Percentiles rank a stretch among this genome's conserved stretches.
These are phyloP conservation scores for Melanotaenia parkinsoni DNA, from an alignment of 2,797 vertebrate species.

Conservation along the genomic window DNA sequence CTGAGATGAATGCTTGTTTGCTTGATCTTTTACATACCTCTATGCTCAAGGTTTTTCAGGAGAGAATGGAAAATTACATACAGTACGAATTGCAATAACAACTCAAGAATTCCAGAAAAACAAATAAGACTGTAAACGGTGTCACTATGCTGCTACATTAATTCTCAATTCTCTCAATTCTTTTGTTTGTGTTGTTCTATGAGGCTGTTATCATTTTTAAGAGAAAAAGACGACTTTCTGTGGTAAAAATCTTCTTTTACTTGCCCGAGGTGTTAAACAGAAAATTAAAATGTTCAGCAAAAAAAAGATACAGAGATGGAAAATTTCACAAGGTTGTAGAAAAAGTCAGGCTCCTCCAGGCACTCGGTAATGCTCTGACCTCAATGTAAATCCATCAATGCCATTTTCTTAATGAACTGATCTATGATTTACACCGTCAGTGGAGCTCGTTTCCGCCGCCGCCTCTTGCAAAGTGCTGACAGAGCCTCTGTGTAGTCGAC, in stretches of 20 bases:
- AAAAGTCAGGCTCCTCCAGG: constrained; percentile 58
- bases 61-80: constrained; percentile 9
- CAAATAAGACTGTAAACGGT: background rate
- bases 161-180: too few relatives aligned
- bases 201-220: constrained; percentile 13
- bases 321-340: constrained; percentile 66
- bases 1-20: constrained; percentile 16
- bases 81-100: constrained; percentile 6
- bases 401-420: constrained; percentile 78
- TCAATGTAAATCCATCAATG: constrained; percentile 74
- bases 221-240: constrained; percentile 13
- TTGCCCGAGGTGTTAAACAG: constrained; percentile 52
- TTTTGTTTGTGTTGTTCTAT: background rate
- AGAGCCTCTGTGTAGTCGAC: constrained; percentile 32
- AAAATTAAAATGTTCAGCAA: constrained; percentile 61
- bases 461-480: constrained; percentile 67
- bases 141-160: background rate
- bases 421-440: constrained; percentile 75
- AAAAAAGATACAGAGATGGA: constrained; percentile 44
- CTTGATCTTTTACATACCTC: background rate
- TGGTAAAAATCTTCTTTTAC: constrained; percentile 42
- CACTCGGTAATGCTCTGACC: constrained; percentile 69
- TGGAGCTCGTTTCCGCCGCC: constrained; percentile 57
- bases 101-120: constrained; percentile 1
- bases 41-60: background rate